phyloP scores from a whole-genome alignment of 92 coral and sea anemone genomes.

The Porites divaricata region DNA sequence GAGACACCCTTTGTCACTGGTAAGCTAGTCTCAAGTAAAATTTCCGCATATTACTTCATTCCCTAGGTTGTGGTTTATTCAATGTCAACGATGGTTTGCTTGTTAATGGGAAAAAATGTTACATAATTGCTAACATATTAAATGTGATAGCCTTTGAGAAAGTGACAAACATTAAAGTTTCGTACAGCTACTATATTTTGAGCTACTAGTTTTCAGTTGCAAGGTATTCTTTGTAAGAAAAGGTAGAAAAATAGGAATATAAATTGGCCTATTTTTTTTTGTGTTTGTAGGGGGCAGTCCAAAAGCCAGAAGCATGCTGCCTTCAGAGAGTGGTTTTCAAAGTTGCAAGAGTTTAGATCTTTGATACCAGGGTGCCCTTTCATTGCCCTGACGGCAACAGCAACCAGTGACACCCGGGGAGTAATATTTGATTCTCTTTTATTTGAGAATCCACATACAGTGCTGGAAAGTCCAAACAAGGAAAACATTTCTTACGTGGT shows the following conservation, averaged over 20 bases:
- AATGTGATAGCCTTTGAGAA: constrained; percentile 6
- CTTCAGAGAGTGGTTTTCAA: constrained; percentile 36
- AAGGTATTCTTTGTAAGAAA: not conserved
- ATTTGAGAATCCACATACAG: not conserved
- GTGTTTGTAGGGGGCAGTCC: too few relatives aligned
- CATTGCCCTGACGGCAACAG: constrained; percentile 31
- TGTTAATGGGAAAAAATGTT: too few relatives aligned
- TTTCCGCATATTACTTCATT: too few relatives aligned
- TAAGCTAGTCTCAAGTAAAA: too few relatives aligned
- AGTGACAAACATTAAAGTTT: constrained; percentile 5
- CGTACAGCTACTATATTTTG: not conserved
- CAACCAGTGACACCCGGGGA: not conserved
- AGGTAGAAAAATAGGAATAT: not conserved
- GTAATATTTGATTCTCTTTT: constrained; percentile 7
- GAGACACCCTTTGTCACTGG: too few relatives aligned
- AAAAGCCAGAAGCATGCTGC: constrained; percentile 4
- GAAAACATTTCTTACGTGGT: constrained; percentile 47
- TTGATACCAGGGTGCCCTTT: constrained; percentile 27
- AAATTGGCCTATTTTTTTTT: not conserved
- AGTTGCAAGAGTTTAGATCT: constrained; percentile 33
- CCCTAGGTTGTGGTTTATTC: too few relatives aligned
- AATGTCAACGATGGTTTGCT: too few relatives aligned
- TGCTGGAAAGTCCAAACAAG: constrained; percentile 39
- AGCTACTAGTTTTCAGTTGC: not conserved
- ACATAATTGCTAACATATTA: too few relatives aligned